Conservation (phyloP, 2,797 vertebrate species). For the Simalia tracyae region DNA sequence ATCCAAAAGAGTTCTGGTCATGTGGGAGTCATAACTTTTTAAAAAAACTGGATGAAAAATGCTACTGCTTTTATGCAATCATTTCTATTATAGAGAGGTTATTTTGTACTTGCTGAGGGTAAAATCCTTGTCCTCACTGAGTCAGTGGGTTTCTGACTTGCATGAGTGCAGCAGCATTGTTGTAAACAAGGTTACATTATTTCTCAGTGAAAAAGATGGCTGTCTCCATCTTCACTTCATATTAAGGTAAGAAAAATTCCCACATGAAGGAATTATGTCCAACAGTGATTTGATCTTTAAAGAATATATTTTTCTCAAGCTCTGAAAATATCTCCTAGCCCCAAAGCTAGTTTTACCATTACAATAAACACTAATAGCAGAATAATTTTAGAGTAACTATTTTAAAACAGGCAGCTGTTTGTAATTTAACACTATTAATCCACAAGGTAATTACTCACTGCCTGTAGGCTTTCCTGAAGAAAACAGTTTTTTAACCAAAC, state of each 20-base stretch:
- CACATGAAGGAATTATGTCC: neutral
- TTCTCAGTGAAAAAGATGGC: neutral
- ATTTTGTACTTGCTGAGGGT: neutral
- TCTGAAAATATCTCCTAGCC: conserved; percentile 25
- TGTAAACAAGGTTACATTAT: neutral
- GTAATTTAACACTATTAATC: neutral
- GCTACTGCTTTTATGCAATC: neutral
- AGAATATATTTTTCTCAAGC: neutral
- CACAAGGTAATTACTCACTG: neutral
- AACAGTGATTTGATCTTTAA: neutral
- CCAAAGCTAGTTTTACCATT: conserved; percentile 1
- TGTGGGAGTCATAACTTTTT: neutral
- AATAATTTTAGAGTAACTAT: neutral
- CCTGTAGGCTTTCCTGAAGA: neutral
- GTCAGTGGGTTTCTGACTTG: neutral
- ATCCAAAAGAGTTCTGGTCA: neutral
- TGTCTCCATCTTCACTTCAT: neutral
- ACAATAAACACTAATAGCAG: neutral
- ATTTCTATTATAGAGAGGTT: neutral
- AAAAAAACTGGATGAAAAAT: neutral
- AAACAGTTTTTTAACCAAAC: neutral
- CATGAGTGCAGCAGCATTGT: neutral
- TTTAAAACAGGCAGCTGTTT: neutral
- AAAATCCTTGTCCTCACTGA: neutral
- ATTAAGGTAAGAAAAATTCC: neutral